A percentile compares a stretch with the other conserved stretches of the same genome.
Conservation (phyloP, 2,888 invertebrate species). For the Cepaea hortensis region DNA sequence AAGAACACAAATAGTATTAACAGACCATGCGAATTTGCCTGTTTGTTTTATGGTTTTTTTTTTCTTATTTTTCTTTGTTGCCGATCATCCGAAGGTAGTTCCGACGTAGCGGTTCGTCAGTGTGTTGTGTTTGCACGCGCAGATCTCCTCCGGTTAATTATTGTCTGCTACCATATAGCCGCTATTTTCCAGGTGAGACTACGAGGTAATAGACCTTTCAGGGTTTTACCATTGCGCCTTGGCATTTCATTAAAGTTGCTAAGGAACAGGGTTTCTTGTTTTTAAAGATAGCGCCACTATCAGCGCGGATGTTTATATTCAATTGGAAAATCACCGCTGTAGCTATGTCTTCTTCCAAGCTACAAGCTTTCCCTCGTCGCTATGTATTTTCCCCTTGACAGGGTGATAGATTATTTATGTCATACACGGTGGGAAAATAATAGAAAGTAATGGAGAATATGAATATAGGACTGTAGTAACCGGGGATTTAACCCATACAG, state of each 20-base stretch:
- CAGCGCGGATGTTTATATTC: conserved; percentile 13
- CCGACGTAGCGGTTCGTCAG: background rate
- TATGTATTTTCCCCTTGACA: background rate
- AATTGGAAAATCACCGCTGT: background rate
- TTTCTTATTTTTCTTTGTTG: background rate
- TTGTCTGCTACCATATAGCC: background rate
- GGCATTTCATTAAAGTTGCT: conserved; percentile 24
- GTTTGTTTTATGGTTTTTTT: conserved; percentile 4
- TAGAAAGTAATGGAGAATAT: background rate
- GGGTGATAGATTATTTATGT: background rate
- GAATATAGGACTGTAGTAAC: background rate
- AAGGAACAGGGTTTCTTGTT: background rate
- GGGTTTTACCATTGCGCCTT: background rate
- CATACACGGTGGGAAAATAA: background rate
- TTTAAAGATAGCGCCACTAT: background rate
- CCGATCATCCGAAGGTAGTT: background rate
- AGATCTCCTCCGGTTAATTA: too few relatives aligned
- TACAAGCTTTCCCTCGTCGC: too few relatives aligned
- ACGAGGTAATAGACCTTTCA: background rate
- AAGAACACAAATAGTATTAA: conserved; percentile 3
- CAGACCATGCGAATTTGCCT: background rate
- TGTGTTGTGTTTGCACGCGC: too few relatives aligned
- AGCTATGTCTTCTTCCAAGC: too few relatives aligned
- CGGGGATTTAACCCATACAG: too few relatives aligned
- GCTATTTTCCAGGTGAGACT: background rate